phyloP scores from a whole-genome alignment of 2,888 invertebrate species.

The Boloria euphrosyne region DNA sequence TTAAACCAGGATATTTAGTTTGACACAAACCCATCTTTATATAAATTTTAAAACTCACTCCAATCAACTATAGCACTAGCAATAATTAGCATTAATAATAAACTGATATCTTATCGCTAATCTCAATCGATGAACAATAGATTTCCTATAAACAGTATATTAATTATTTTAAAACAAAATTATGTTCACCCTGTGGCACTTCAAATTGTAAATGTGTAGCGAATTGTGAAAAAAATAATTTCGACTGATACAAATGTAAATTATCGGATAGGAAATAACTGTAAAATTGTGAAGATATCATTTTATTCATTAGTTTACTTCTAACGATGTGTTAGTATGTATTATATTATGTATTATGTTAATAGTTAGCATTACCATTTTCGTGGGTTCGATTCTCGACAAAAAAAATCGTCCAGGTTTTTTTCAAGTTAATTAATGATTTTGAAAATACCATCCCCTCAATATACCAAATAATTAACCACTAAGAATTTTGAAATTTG shows the following conservation, averaged over 20 bases:
- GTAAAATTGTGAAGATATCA: not conserved
- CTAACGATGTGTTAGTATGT: too few species aligned
- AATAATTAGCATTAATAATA: slow-evolving; percentile 19
- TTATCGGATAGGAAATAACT: not conserved
- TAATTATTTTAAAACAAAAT: not conserved
- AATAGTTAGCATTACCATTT: not conserved
- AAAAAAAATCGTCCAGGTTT: not conserved
- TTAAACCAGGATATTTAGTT: slow-evolving; percentile 71
- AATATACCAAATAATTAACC: too few species aligned
- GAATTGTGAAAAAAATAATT: not conserved
- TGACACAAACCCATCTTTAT: slow-evolving; percentile 76
- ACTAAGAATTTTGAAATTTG: too few species aligned
- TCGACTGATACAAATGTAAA: slow-evolving; percentile 13
- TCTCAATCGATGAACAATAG: slow-evolving; percentile 23
- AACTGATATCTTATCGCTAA: slow-evolving; percentile 29
- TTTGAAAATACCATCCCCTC: too few species aligned
- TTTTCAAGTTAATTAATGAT: too few species aligned
- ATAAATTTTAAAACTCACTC: slow-evolving; percentile 13
- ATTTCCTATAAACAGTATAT: slow-evolving; percentile 14
- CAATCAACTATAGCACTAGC: slow-evolving; percentile 19
- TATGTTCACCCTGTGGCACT: not conserved
- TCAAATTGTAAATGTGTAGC: not conserved
- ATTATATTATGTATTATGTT: not conserved
- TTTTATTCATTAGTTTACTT: not conserved
- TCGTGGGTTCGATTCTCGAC: not conserved